phyloP scores from a whole-genome alignment of 2,113 vertebrate genomes.

The Pachyramphus minor region DNA sequence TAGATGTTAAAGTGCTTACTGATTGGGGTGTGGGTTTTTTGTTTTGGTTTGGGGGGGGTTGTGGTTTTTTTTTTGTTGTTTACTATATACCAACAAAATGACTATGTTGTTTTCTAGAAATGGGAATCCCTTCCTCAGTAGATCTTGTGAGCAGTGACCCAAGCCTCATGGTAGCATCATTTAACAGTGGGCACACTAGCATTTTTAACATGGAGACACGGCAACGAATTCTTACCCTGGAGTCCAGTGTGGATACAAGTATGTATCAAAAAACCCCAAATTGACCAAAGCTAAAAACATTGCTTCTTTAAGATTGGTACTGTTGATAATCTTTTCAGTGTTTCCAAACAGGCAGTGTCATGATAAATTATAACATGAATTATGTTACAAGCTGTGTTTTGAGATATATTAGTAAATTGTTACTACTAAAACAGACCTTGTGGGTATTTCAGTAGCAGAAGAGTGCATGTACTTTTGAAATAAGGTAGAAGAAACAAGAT shows the following conservation, averaged over 20 bases:
- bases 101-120: slow-evolving; percentile 71
- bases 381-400: background rate
- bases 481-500: background rate
- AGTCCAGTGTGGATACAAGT: slow-evolving; percentile 85
- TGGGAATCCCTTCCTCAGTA: slow-evolving; percentile 93
- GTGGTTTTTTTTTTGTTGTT: background rate
- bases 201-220: slow-evolving; percentile 97
- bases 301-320: background rate
- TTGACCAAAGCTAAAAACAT: background rate
- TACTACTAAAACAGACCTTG: background rate
- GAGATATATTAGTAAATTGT: background rate
- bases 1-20: background rate
- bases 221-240: slow-evolving; percentile 89
- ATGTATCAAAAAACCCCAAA: slow-evolving; percentile 36
- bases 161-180: slow-evolving; percentile 93
- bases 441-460: background rate
- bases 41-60: no score
- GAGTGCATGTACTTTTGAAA: background rate
- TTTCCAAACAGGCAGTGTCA: background rate
- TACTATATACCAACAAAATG: background rate
- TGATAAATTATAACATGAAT: background rate
- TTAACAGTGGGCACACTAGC: slow-evolving; percentile 88
- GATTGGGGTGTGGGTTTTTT: background rate
- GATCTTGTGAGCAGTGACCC: slow-evolving; percentile 96
- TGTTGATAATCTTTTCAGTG: background rate